These are phyloP conservation scores for Oeneis ivallda DNA, from an alignment of 2,888 invertebrate genomes.

Conservation along the genomic window DNA sequence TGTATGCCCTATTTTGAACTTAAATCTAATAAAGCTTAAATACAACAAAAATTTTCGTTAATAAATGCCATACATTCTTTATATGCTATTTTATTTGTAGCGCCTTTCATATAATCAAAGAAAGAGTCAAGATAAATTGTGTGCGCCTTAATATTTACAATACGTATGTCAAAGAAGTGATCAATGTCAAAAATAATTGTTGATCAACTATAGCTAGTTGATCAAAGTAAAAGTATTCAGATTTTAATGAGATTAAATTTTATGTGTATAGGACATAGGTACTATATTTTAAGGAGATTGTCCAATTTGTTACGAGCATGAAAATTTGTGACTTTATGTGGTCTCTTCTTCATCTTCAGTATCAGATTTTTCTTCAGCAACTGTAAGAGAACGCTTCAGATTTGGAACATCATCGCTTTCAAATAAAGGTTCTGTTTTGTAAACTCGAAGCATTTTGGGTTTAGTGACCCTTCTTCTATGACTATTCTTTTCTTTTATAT, in stretches of 20 bases:
- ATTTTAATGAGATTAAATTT: not conserved
- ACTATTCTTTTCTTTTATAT: conserved; percentile 52
- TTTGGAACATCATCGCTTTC: conserved; percentile 54
- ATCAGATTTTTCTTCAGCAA: conserved; percentile 59
- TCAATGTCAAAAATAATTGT: not conserved
- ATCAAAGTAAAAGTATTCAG: not conserved
- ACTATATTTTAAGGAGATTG: not conserved
- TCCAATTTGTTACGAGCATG: not conserved
- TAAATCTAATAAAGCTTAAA: conserved; percentile 4
- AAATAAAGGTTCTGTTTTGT: conserved; percentile 66
- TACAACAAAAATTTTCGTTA: conserved; percentile 15
- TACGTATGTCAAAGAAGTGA: not conserved
- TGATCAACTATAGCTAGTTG: not conserved
- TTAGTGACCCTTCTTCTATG: conserved; percentile 61
- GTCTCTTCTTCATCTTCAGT: conserved; percentile 39
- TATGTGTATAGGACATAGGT: too few relatives aligned
- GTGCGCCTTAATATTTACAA: conserved; percentile 1
- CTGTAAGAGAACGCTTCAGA: conserved; percentile 58
- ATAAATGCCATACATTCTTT: conserved; percentile 32
- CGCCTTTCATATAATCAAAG: conserved; percentile 12
- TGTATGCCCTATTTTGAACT: conserved; percentile 21
- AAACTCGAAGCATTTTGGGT: conserved; percentile 57
- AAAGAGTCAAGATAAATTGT: not conserved
- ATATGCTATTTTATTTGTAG: conserved; percentile 12
- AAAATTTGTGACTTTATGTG: not conserved